These are phyloP conservation scores for Venusia cambrica DNA, from an alignment of 2,888 invertebrate genomes.

Conservation along the genomic window DNA sequence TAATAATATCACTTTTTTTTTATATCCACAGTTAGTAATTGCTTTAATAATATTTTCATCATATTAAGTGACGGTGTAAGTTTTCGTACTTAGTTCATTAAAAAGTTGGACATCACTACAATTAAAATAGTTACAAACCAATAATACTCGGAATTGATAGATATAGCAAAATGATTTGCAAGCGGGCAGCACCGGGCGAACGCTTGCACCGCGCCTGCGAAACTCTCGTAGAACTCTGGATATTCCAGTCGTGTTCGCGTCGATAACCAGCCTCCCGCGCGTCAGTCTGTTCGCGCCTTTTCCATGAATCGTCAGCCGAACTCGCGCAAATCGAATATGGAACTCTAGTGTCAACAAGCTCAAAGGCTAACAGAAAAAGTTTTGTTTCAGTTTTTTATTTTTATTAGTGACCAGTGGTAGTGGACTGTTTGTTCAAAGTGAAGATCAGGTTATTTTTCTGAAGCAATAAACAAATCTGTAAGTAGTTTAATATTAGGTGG, in stretches of 20 bases:
- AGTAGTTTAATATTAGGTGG: no score
- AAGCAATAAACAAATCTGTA: no score
- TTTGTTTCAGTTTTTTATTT: conserved; percentile 19
- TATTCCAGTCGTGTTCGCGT: conserved; percentile 32
- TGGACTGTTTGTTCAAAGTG: conserved; percentile 5
- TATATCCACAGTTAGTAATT: no score
- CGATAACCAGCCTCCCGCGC: conserved; percentile 40
- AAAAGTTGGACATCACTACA: no score
- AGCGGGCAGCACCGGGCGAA: conserved; percentile 10
- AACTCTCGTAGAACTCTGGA: conserved; percentile 22
- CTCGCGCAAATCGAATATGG: conserved; percentile 40
- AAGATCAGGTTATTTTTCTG: no score
- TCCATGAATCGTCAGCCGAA: conserved; percentile 29
- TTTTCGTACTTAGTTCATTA: no score
- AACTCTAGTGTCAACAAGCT: conserved; percentile 32
- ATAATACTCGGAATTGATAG: not conserved
- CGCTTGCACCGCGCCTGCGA: conserved; percentile 46
- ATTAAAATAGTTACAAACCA: no score
- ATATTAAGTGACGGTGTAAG: no score
- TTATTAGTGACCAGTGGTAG: conserved; percentile 3
- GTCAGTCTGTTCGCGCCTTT: conserved; percentile 41
- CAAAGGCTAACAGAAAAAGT: conserved; percentile 19
- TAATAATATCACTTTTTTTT: no score
- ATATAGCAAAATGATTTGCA: conserved; percentile 1
- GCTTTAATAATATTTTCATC: no score